Evolutionary conservation across 1,140 invertebrate genomes (phyloP).

Genomic region (Ceratitis capitata): DNA sequence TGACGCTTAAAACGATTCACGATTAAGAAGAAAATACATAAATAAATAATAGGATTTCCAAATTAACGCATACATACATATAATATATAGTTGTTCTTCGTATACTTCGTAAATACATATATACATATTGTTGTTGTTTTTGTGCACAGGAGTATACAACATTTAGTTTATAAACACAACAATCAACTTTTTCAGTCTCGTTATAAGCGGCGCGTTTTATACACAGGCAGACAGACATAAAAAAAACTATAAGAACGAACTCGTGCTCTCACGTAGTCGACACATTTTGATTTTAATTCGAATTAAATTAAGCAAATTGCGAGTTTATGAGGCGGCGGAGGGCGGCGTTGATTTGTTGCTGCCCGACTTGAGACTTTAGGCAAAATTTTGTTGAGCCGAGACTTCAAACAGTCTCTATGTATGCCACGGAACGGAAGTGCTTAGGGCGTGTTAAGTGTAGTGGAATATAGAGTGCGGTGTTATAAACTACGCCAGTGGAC

Average conservation of each 20-base stretch:
- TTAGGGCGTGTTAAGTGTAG: slow-evolving; percentile 10
- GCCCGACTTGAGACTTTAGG: neutral
- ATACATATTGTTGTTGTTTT: neutral
- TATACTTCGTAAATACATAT: neutral
- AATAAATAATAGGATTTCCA: neutral
- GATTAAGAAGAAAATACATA: neutral
- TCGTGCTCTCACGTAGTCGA: neutral
- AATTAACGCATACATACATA: neutral
- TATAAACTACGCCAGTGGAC: neutral
- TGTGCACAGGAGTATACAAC: neutral
- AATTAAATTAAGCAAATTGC: neutral
- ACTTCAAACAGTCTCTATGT: neutral
- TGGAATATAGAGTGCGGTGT: neutral
- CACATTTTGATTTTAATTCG: neutral
- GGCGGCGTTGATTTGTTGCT: neutral
- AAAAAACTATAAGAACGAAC: neutral
- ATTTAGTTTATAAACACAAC: neutral
- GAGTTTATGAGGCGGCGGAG: neutral
- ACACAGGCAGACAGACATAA: neutral
- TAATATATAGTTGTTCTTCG: too few relatives aligned
- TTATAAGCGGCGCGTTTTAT: neutral
- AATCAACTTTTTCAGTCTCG: neutral
- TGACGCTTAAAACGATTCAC: neutral
- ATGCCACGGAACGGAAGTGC: neutral
- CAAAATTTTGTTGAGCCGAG: neutral